Evolutionary conservation across 2,797 vertebrate genomes (phyloP).

Genomic region (Falco naumanni): DNA sequence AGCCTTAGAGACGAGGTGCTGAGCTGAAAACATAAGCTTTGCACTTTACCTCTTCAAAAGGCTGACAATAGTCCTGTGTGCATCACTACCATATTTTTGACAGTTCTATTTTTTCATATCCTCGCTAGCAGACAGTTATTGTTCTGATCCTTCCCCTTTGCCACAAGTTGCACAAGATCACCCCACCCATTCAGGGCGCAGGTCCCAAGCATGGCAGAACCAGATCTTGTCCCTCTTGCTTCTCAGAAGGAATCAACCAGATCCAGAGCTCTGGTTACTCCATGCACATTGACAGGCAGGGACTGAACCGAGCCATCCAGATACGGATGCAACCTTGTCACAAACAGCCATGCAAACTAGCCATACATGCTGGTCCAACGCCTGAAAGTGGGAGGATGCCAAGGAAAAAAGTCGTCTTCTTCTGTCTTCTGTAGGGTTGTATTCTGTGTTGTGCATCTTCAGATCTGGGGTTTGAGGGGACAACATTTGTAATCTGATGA

Average conservation of each 20-base stretch:
- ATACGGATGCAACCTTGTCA: fast-evolving
- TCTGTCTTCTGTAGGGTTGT: not conserved
- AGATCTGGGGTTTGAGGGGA: not conserved
- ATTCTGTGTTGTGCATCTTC: not conserved
- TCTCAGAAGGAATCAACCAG: not conserved
- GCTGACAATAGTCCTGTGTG: not conserved
- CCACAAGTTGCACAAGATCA: not conserved
- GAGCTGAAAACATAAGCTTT: conserved; percentile 10
- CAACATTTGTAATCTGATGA: not conserved
- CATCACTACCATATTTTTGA: not conserved
- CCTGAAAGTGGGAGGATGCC: not conserved
- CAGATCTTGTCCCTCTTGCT: not conserved
- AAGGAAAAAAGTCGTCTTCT: not conserved
- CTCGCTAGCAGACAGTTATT: not conserved
- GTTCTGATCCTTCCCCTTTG: not conserved
- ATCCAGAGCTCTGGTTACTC: not conserved
- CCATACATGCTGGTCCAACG: not conserved
- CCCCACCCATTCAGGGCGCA: not conserved
- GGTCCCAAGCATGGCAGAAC: not conserved
- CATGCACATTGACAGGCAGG: not conserved
- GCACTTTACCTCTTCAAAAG: not conserved
- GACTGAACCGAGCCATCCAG: not conserved
- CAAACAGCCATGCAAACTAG: not conserved
- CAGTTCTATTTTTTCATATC: not conserved
- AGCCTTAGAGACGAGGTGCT: not conserved